A percentile compares a stretch with the other conserved stretches of the same genome.
Evolutionary conservation across 2,113 vertebrate species (phyloP).

Genomic region (Choloepus hoffmanni): DNA sequence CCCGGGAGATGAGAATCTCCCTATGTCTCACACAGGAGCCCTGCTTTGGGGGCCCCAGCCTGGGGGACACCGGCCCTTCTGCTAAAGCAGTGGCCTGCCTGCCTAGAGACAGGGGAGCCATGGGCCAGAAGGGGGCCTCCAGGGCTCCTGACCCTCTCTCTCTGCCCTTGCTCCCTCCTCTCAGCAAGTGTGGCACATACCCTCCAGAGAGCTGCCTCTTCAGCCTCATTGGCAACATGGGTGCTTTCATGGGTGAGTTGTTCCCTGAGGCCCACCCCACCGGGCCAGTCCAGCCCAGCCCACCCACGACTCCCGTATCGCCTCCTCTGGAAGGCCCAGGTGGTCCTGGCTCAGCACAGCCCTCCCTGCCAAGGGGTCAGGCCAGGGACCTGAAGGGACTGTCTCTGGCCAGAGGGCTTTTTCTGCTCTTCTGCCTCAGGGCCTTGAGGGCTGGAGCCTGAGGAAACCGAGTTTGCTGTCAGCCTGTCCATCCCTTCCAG

Average conservation of each 20-base stretch:
- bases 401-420: neutral
- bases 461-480: neutral
- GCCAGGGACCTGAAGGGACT: neutral
- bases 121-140: neutral
- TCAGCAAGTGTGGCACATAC: constrained; percentile 94
- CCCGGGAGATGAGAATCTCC: neutral
- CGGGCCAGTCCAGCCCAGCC: neutral
- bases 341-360: neutral
- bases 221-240: constrained; percentile 95
- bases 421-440: too few species aligned
- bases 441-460: neutral
- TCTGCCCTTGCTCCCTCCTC: constrained; percentile 45
- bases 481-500: neutral
- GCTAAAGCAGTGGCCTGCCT: constrained; percentile 27
- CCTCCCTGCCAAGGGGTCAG: neutral
- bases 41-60: neutral
- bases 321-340: neutral
- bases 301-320: neutral
- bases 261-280: neutral
- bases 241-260: constrained; percentile 95
- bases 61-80: neutral
- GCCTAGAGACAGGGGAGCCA: neutral
- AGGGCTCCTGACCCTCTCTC: constrained; percentile 16
- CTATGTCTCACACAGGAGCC: neutral
- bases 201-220: constrained; percentile 97